Evolutionary conservation across 2,113 vertebrate genomes (phyloP).

Genomic region (Otolemur garnettii): DNA sequence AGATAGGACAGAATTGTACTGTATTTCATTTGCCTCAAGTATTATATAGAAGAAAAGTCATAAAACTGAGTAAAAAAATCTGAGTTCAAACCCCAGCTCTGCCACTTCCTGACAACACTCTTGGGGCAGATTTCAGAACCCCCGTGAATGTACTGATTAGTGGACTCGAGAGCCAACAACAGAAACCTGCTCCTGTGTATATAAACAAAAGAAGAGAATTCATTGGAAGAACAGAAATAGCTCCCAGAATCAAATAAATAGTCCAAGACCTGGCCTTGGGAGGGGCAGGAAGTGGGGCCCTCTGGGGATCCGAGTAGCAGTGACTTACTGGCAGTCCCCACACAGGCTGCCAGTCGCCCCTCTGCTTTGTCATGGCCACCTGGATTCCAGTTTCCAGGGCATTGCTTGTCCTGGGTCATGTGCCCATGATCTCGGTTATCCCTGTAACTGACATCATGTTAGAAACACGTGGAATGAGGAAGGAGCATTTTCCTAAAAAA

Average conservation of each 20-base stretch:
- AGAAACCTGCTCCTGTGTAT: neutral
- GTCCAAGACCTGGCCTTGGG: neutral
- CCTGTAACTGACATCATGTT: neutral
- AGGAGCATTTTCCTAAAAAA: neutral
- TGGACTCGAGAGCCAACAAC: neutral
- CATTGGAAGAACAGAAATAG: neutral
- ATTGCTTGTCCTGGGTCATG: neutral
- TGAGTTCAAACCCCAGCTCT: neutral
- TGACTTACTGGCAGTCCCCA: neutral
- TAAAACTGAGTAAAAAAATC: neutral
- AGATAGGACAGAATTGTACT: neutral
- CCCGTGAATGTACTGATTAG: neutral
- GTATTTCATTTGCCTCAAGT: neutral
- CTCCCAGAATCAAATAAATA: constrained; percentile 6
- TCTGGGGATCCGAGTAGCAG: neutral
- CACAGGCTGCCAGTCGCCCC: accelerated
- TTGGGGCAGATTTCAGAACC: neutral
- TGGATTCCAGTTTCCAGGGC: neutral
- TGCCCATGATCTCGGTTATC: neutral
- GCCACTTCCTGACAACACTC: neutral
- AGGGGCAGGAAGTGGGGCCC: neutral
- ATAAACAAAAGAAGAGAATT: constrained; percentile 25
- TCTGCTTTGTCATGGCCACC: neutral
- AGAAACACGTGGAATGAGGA: neutral
- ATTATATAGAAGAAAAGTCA: neutral